Conservation (phyloP, 1,140 invertebrate genomes). For the Chrysomallon squamiferum region DNA sequence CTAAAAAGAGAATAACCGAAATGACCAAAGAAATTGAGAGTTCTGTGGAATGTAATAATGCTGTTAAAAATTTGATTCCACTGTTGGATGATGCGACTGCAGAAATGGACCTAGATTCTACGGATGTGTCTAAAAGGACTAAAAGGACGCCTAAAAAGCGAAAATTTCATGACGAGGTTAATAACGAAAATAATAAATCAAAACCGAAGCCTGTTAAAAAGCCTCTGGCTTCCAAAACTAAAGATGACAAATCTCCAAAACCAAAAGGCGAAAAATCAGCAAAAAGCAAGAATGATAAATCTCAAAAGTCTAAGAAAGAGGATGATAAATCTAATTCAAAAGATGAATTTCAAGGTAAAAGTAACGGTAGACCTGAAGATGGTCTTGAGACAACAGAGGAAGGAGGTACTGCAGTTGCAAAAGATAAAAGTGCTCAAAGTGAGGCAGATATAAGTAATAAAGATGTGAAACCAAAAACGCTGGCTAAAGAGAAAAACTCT, state of each 20-base stretch:
- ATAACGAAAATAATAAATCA: no score
- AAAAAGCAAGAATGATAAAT: not conserved
- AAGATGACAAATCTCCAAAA: not conserved
- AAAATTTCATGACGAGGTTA: slow-evolving; percentile 12
- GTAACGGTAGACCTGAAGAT: slow-evolving; percentile 1
- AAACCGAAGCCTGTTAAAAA: not conserved
- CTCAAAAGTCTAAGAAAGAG: not conserved
- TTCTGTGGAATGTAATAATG: not conserved
- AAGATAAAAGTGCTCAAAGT: not conserved
- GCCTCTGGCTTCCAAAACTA: not conserved
- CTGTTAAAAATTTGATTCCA: not conserved
- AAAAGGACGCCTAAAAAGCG: slow-evolving; percentile 15
- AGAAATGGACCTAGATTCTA: not conserved
- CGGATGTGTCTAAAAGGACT: not conserved
- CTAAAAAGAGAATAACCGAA: slow-evolving; percentile 17
- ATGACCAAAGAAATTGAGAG: slow-evolving; percentile 6
- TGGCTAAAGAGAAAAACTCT: no score
- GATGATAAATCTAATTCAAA: not conserved
- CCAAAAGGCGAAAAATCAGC: not conserved
- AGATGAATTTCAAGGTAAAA: no score
- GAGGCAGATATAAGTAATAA: not conserved
- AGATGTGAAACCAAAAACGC: no score
- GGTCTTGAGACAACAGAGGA: not conserved
- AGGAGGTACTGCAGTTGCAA: not conserved
- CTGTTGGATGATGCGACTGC: not conserved